Evolutionary conservation across 2,888 invertebrate species (phyloP).

Genomic region (Eupithecia tripunctaria): DNA sequence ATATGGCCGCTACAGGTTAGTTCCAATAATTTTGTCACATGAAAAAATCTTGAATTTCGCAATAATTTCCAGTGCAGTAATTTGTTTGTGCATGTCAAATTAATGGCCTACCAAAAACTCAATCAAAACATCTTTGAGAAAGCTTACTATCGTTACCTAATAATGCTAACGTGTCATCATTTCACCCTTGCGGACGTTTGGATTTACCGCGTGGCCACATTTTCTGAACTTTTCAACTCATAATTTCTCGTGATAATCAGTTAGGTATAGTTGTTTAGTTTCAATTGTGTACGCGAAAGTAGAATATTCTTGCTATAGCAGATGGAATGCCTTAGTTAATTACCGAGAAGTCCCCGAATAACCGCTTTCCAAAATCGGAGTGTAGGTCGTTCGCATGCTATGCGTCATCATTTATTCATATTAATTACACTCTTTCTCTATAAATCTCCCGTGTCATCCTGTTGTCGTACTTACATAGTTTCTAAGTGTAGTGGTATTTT

Average conservation of each 20-base stretch:
- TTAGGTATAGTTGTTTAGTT: conserved; percentile 47
- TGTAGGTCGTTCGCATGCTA: conserved; percentile 76
- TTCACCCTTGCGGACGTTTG: conserved; percentile 82
- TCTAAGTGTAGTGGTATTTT: conserved; percentile 49
- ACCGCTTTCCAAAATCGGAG: conserved; percentile 77
- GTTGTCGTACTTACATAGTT: conserved; percentile 29
- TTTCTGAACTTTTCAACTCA: conserved; percentile 60
- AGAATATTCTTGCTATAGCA: conserved; percentile 46
- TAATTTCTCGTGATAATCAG: conserved; percentile 51
- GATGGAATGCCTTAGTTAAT: conserved; percentile 52
- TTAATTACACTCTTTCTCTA: conserved; percentile 54
- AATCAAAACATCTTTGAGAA: conserved; percentile 42
- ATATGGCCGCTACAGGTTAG: conserved; percentile 91
- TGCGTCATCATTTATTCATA: conserved; percentile 77
- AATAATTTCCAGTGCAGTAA: conserved; percentile 46
- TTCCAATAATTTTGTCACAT: conserved; percentile 83
- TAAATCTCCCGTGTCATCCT: conserved; percentile 39
- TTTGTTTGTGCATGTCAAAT: conserved; percentile 51
- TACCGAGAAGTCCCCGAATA: conserved; percentile 64
- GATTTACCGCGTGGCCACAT: conserved; percentile 85
- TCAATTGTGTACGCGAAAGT: conserved; percentile 44
- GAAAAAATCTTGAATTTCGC: conserved; percentile 64
- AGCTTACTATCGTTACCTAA: conserved; percentile 64
- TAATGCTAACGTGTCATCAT: conserved; percentile 84
- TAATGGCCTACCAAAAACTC: conserved; percentile 51